These are phyloP conservation scores for Sprattus sprattus DNA, from an alignment of 2,113 vertebrate species.

Conservation along the genomic window DNA sequence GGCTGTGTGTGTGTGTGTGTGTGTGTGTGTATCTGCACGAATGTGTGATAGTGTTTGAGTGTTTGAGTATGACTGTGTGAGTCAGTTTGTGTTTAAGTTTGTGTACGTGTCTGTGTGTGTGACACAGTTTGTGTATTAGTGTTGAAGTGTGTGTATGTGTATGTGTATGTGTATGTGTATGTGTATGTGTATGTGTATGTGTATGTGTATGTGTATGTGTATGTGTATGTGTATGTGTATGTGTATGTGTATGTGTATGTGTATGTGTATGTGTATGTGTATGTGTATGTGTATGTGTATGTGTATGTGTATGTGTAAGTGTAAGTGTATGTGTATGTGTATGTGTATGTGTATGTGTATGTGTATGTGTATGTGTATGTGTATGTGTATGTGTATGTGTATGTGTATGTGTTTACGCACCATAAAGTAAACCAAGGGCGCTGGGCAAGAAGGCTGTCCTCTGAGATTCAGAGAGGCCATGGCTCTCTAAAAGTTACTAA, in stretches of 20 bases:
- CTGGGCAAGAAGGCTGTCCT: neutral
- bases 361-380: too few species aligned
- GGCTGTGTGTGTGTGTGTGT: neutral
- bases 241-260: too few species aligned
- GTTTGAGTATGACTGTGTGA: too few species aligned
- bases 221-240: neutral
- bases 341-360: neutral
- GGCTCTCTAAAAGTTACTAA: conserved; percentile 36
- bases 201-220: neutral
- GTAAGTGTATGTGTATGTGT: neutral
- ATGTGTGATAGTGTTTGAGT: too few species aligned
- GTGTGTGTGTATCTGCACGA: neutral
- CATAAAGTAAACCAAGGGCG: neutral
- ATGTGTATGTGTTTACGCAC: neutral
- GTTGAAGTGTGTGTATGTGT: neutral
- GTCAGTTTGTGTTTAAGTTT: too few species aligned
- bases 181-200: neutral
- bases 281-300: neutral
- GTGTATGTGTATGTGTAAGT: too few species aligned
- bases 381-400: neutral
- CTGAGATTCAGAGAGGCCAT: neutral
- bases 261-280: neutral
- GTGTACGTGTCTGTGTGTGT: neutral
- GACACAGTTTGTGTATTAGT: too few species aligned
- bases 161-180: neutral